Base-by-base conservation (phyloP, 2,797 vertebrate species). In the Kryptopterus vitreolus region DNA sequence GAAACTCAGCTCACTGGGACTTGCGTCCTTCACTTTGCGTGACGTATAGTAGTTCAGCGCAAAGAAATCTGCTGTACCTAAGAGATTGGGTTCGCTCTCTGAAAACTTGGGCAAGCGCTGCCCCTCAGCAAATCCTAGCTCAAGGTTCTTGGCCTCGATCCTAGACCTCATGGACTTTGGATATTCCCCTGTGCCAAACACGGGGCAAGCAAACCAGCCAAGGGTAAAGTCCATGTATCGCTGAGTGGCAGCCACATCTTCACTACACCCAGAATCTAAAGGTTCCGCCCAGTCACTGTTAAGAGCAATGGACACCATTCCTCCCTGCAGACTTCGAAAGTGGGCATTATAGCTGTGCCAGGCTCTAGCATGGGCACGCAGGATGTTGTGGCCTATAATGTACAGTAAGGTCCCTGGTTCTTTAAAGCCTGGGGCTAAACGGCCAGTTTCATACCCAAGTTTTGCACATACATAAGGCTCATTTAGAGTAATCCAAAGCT, bases 21-120 rank as follows among this genome's bases (percentile, higher is more conserved):
- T 84, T 46, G 87, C 78, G 46, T 89, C 18, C 85, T 80, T 93
- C 53, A 94, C 90, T 86, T 94, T 93, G 18, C 92, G 88, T 61
- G 94, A 90, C 0, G 93, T 95, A 16, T 96, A 96, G 88, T 95
- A 95, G 69, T 96, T 95, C 46, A 96, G 77, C 0, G 93, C 92
- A 82, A 96, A 96, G 83, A 96, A 96, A 88, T 95, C 94, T 0
- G 93, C 93, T 1, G 94, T 94, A 79, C 93, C 93, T 82, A 93
- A 85, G 81, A 95, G 81, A 1, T 69, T 26, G 0, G 89, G 91
- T 72, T 93, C 91, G 0, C 85, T 88, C 13, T 92, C 81, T 12
- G 91, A 93, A 88, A 96, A 95, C 76, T 83, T 86, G 22, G 92
- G 94, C 77, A 96, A 90, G 53, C 93, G 88, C 0, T 85, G 84